These are phyloP conservation scores for Syngnathus floridae DNA, from an alignment of 2,113 vertebrate genomes.

Conservation along the genomic window DNA sequence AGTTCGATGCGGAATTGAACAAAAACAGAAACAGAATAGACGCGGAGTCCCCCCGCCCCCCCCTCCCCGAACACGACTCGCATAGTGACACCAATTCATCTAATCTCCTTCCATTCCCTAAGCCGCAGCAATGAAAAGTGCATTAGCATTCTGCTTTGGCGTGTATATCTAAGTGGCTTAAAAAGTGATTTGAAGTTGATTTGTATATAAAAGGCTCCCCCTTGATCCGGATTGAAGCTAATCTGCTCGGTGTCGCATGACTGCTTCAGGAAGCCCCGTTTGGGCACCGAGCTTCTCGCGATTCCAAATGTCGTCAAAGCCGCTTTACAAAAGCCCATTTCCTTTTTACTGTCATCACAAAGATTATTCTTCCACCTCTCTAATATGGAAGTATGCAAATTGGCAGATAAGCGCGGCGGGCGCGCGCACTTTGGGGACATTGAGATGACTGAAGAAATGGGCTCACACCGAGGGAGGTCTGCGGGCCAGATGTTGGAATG, in stretches of 20 bases:
- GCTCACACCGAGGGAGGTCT: conserved; percentile 69
- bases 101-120: conserved; percentile 75
- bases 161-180: conserved; percentile 83
- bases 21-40: neutral
- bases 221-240: conserved; percentile 81
- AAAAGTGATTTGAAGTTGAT: conserved; percentile 86
- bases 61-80: conserved; percentile 59
- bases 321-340: conserved; percentile 75
- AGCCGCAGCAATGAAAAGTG: conserved; percentile 76
- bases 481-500: conserved; percentile 70
- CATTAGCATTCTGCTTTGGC: conserved; percentile 78
- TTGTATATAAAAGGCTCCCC: conserved; percentile 81
- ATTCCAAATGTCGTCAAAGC: conserved; percentile 71
- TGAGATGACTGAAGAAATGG: conserved; percentile 60
- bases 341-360: conserved; percentile 69
- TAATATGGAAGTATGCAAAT: conserved; percentile 54
- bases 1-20: neutral
- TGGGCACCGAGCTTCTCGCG: conserved; percentile 65
- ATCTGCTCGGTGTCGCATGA: conserved; percentile 82
- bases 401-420: conserved; percentile 43
- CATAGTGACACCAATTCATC: conserved; percentile 72
- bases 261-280: conserved; percentile 76
- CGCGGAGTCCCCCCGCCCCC: conserved; percentile 16
- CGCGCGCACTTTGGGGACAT: conserved; percentile 1
- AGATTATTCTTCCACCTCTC: conserved; percentile 29